Evolutionary conservation across 2,113 vertebrate species (phyloP), one percentile per base, ranked within the genome.

Genomic region (Monopterus albus): DNA sequence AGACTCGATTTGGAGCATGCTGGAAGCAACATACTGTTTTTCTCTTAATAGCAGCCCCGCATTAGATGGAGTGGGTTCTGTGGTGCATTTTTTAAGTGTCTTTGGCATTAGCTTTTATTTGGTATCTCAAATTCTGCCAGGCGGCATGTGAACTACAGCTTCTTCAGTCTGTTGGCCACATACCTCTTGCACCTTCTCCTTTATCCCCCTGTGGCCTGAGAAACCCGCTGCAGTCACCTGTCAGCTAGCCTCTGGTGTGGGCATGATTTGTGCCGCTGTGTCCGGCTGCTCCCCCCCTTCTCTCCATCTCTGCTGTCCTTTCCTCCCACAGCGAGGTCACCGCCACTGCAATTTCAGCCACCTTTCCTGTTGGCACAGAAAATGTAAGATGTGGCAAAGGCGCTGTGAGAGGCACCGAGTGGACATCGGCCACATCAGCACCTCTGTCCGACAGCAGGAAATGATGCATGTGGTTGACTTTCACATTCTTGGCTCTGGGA

Each of bases 251-350:
- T 21, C 11, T 45, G 60, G 72, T 31, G 26, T 26, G 59, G 3
- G 20, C 45, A 55, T 76, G 53, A 53, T 84, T 86, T 70, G 53
- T 45, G 73, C 55, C 38, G 53, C 72, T 63, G 42, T 3, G 38
- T 72, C 68, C 7, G 4, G 40, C 58, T 40, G 51, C 63, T 51
- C 42, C 28, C 59, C 18, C 72, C 50, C 33, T 33, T 38, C 35
- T 9, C 38, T 47, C 72, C 49, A 8, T 47, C 71, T 40, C 36
- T 56, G 25, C 56, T 0, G 13, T 18, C 51, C 36, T 21, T 17
- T 4, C 42, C 49, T 55, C 47, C 61, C 42, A 15, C 63, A 6
- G 64, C 57, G 68, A 71, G 75, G 75, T 84, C 72, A 47, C 43
- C 2, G 5, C 6, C 2, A 5, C 31, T 8, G 35, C 53, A 13